Base-by-base conservation (phyloP, 1,140 invertebrate species). In the Lineus longissimus region DNA sequence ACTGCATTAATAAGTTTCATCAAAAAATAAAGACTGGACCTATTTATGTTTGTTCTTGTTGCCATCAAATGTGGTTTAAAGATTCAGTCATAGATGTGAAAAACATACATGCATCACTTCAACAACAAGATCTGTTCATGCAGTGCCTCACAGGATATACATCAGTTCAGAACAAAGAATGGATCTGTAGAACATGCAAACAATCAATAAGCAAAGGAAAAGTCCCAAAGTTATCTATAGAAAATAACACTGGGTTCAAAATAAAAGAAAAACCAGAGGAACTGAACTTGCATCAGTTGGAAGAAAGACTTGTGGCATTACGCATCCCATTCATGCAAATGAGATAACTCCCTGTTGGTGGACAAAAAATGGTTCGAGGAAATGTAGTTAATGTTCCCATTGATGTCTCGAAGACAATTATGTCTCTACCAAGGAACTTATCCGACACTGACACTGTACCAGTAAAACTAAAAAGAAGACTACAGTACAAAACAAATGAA, bases 311-410 rank as follows among this genome's bases (percentile, higher is more conserved):
- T 2, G 2, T 59, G 17, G 2, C 57, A 4, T 22, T 59, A 17
- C 27, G 57, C 31, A 31, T 59, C 31, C 57, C 57, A 40, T 59
- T 59, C 33, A 59, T 59, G 57, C 57, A 59, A 59, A 59, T 59
- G 30, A 22, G 57, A 27, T 22, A 59, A 59, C 33, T 59, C 11
- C 29, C 40, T 7, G 19, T 19, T 23, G 47, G 47, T 23, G 19
- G 47, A 19, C 47, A 51, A n/a, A 51, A 51, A 19, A 19, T 51
- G 47, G n/a, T 23, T n/a, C 4, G 25, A 51, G 47, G 47, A 22
- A 69, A 69, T 59, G 59, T 63, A 41, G 67, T 69, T 15, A 69
- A 69, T 66, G 62, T 69, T n/a, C 64, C 68, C 40, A 61, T 62
- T 22, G 64, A 69, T 62, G 54, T 69, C 15, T 54, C 63, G 7